Base-by-base conservation (phyloP, 1,140 invertebrate species). In the Pogonognathellus flavescens region DNA sequence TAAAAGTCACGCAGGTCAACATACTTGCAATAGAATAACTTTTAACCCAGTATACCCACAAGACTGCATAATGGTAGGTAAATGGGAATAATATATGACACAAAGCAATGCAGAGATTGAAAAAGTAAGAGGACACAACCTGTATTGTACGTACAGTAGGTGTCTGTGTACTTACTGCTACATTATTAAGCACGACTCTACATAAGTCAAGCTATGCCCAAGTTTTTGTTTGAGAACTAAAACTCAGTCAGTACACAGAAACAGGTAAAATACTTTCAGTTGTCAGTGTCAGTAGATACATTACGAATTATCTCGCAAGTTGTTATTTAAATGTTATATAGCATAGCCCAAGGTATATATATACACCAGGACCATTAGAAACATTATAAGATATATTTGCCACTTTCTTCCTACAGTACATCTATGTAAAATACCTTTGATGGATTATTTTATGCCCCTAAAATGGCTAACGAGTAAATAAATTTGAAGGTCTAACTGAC, bases 1-100 rank as follows among this genome's bases (percentile, higher is more conserved):
- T 76, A 49, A 76, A 76, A 76, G 41, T 76, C 70, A 76, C 18
- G 25, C 62, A 76, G 70, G 70, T 76, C 70, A 76, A 76, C 70
- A 76, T 25, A 49, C 70, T 76, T 31, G 14, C 25, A 50, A n/a
- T n/a, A 49, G 41, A 49, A 76, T n/a, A n/a, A 5, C 1, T 31
- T 76, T 20, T 60, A 60, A 20, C 22, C 59, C 59, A 25, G 18
- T 66, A 1, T 5, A 66, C 20, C 22, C 25, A 66, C 31, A 41
- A 41, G 31, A 41, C 31, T 41, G 31, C 31, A 41, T 41, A 3
- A 6, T 41, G 31, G 31, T 6, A 41, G 31, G 31, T 41, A 41
- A 41, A 41, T 41, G 31, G 31, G 31, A 41, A 41, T 41, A 41
- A 41, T 41, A 41, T 41, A 41, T 41, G 1, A 41, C 31, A 41